These are phyloP conservation scores for Lasioglossum lativentre DNA, from an alignment of 2,888 invertebrate species.

Conservation along the genomic window DNA sequence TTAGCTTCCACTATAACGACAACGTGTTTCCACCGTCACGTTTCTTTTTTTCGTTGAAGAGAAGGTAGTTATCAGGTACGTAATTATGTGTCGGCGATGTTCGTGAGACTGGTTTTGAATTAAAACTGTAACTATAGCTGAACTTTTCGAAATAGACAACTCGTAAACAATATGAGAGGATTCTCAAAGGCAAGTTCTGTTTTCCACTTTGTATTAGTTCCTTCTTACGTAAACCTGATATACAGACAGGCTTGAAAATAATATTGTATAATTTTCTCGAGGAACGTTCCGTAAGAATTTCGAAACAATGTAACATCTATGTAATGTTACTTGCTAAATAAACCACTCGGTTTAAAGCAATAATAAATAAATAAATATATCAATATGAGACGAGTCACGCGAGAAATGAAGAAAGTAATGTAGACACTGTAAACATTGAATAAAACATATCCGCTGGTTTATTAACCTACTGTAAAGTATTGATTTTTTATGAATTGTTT, in stretches of 20 bases:
- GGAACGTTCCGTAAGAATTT: too few relatives aligned
- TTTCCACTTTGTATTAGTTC: too few relatives aligned
- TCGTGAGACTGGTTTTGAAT: background rate
- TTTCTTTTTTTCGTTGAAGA: constrained; percentile 3
- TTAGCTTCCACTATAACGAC: constrained; percentile 27
- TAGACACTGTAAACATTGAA: background rate
- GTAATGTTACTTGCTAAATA: too few relatives aligned
- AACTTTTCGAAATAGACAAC: background rate
- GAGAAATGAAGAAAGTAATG: background rate
- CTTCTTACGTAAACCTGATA: too few relatives aligned
- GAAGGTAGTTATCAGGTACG: constrained; percentile 24
- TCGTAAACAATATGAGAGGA: background rate
- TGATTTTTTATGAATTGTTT: background rate
- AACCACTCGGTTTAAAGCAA: too few relatives aligned
- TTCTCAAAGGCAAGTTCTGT: too few relatives aligned
- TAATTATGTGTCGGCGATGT: constrained; percentile 23
- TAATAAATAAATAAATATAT: too few relatives aligned
- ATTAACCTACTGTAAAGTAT: background rate
- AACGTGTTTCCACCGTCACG: background rate
- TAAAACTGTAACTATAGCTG: background rate
- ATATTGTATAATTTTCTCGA: too few relatives aligned
- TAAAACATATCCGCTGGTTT: background rate
- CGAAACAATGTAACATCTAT: too few relatives aligned
- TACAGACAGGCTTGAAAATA: too few relatives aligned
- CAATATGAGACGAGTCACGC: background rate